Conservation (phyloP, 2,113 vertebrate genomes). For the Tachysurus fulvidraco region DNA sequence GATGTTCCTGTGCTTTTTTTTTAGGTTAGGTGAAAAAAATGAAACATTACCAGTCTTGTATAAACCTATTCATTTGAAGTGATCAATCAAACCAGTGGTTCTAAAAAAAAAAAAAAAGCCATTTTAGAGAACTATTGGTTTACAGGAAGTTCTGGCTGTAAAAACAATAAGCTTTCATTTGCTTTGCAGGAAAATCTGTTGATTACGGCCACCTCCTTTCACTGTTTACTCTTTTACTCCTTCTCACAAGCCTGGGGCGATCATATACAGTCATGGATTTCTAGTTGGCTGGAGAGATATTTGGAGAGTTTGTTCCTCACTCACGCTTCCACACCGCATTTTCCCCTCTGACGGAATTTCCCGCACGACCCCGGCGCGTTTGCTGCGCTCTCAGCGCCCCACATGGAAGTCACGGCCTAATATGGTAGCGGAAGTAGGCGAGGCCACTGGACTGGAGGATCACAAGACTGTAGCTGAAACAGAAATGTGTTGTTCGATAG, state of each 20-base stretch:
- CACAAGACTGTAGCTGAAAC: constrained; percentile 71
- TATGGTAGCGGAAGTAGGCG: constrained; percentile 77
- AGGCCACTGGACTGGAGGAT: constrained; percentile 62
- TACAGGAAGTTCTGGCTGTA: neutral
- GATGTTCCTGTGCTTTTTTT: neutral
- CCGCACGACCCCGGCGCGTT: constrained; percentile 68
- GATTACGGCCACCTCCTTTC: neutral
- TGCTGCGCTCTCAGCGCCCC: constrained; percentile 68
- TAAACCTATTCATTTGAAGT: neutral
- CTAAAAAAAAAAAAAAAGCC: too few relatives aligned
- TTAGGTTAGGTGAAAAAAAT: neutral
- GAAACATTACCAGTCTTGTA: neutral
- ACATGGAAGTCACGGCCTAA: constrained; percentile 67
- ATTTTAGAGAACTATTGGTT: neutral
- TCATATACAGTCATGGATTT: neutral
- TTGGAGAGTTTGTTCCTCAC: neutral
- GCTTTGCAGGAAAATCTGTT: neutral
- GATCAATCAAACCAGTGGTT: neutral
- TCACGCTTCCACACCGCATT: constrained; percentile 17
- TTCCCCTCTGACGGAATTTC: constrained; percentile 74
- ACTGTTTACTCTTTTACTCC: neutral
- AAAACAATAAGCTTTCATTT: neutral
- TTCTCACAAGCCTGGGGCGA: neutral
- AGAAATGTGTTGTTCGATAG: constrained; percentile 56
- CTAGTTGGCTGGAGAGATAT: neutral